Conservation (phyloP, 2,888 invertebrate genomes). For the Heliconius ismenius region DNA sequence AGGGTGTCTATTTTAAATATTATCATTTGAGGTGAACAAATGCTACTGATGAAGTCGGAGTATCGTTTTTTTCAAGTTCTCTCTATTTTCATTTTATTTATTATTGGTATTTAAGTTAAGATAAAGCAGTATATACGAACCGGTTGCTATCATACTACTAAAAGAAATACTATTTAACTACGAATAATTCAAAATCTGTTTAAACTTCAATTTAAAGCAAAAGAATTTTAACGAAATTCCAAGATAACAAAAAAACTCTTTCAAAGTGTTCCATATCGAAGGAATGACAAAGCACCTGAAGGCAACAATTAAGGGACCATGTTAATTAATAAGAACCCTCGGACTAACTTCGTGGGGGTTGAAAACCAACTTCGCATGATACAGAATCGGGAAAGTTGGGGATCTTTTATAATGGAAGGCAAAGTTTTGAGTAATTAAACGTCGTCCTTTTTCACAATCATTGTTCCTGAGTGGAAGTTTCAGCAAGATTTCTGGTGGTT, state of each 20-base stretch:
- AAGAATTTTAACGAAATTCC: constrained; percentile 19
- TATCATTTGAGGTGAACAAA: neutral
- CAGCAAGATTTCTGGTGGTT: constrained; percentile 30
- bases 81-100: too few relatives aligned
- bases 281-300: constrained; percentile 47
- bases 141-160: neutral
- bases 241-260: constrained; percentile 11
- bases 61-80: neutral
- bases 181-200: neutral
- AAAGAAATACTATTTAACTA: neutral
- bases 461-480: constrained; percentile 45
- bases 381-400: constrained; percentile 38
- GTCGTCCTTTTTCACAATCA: constrained; percentile 48
- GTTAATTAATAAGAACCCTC: constrained; percentile 69
- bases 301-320: constrained; percentile 62
- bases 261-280: constrained; percentile 30
- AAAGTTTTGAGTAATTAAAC: constrained; percentile 62
- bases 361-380: constrained; percentile 42
- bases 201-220: neutral
- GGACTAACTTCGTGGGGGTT: constrained; percentile 35
- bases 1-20: neutral
- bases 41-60: neutral
- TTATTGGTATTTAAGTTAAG: too few relatives aligned
- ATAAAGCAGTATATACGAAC: too few relatives aligned
- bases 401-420: constrained; percentile 53